phyloP scores from a whole-genome alignment of 2,797 vertebrate genomes.

The Xerus rutilus region DNA sequence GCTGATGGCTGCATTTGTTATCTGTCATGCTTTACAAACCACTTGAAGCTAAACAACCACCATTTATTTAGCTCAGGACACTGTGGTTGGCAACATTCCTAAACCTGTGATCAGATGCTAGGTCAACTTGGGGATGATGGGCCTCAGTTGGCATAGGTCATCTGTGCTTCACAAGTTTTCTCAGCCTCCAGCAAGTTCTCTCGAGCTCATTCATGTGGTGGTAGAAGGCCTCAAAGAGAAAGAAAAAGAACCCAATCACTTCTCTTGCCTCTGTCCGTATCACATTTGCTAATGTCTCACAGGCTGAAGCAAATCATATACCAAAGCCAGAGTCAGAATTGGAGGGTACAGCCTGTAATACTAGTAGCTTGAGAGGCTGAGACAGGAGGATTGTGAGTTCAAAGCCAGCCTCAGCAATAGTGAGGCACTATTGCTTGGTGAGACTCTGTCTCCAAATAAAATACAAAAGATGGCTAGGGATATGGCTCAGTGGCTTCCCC shows the following conservation, averaged over 20 bases:
- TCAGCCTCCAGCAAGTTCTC: background rate
- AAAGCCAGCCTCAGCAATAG: no score
- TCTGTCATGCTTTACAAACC: background rate
- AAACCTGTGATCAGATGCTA: background rate
- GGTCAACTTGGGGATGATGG: background rate
- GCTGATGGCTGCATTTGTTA: background rate
- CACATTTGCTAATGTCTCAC: background rate
- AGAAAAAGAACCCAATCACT: background rate
- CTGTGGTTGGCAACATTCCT: background rate
- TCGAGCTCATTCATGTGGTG: background rate
- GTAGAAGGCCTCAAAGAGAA: conserved; percentile 33
- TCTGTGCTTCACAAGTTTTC: background rate
- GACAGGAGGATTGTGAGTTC: no score
- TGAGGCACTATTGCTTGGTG: no score
- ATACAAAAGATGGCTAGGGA: no score
- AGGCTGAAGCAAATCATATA: background rate
- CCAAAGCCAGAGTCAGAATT: background rate
- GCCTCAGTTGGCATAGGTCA: background rate
- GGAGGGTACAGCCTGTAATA: no score
- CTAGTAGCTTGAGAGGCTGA: no score
- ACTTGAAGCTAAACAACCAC: background rate
- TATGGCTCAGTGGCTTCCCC: no score
- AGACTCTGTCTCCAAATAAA: no score
- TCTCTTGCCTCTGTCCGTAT: background rate
- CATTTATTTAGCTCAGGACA: background rate